Evolutionary conservation across 2,113 vertebrate species (phyloP).

Genomic region (Cynocephalus volans): DNA sequence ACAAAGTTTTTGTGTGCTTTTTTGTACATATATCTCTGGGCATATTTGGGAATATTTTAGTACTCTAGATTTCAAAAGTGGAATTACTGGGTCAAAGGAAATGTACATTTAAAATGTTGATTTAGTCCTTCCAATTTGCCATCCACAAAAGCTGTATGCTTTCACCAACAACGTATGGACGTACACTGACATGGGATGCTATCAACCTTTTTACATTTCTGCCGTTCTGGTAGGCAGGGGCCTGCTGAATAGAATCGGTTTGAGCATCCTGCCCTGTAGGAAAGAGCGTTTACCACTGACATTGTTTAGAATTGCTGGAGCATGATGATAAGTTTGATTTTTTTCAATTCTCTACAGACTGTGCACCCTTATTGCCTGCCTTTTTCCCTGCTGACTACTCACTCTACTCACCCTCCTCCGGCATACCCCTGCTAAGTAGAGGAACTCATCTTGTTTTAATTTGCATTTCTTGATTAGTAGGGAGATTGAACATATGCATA

Average conservation of each 20-base stretch:
- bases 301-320: conserved; percentile 23
- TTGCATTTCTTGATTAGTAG: neutral
- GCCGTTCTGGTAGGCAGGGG: neutral
- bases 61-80: neutral
- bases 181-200: neutral
- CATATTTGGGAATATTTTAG: neutral
- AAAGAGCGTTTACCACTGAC: neutral
- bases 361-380: neutral
- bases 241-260: too few relatives aligned
- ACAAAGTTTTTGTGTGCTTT: neutral
- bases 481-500: neutral
- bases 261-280: neutral
- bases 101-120: neutral
- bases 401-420: too few relatives aligned
- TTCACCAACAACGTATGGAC: neutral
- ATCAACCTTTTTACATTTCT: neutral
- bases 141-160: neutral
- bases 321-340: neutral
- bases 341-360: neutral
- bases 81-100: conserved; percentile 41
- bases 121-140: neutral
- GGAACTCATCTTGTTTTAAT: neutral
- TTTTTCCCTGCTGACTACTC: neutral
- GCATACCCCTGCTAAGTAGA: neutral
- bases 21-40: neutral